phyloP scores from a whole-genome alignment of 2,797 vertebrate genomes.

The Rhinoraja longicauda region DNA sequence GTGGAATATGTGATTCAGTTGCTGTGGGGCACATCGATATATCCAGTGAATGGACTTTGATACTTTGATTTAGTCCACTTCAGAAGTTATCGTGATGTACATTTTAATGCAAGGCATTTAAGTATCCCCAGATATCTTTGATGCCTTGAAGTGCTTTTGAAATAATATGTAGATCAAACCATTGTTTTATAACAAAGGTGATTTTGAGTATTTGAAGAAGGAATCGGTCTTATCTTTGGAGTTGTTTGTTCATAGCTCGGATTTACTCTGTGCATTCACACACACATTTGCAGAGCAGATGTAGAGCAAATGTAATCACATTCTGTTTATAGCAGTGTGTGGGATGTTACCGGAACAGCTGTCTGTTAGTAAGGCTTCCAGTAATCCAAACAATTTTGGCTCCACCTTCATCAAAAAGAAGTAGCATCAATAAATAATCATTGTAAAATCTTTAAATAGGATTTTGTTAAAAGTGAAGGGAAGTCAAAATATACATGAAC shows the following conservation, averaged over 20 bases:
- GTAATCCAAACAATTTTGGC: background rate
- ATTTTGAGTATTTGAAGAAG: background rate
- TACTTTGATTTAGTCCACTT: background rate
- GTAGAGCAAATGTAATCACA: background rate
- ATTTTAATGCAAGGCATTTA: background rate
- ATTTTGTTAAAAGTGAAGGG: background rate
- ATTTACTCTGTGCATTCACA: background rate
- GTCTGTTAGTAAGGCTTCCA: conserved; percentile 4
- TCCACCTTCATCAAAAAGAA: background rate
- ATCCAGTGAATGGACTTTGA: background rate
- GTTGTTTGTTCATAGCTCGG: background rate
- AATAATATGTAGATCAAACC: background rate
- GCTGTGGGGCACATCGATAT: background rate
- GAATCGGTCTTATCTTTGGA: background rate
- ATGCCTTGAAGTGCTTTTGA: background rate
- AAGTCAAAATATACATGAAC: background rate
- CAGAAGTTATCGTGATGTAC: background rate
- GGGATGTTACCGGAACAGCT: background rate
- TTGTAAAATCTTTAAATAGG: background rate
- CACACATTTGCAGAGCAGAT: no score
- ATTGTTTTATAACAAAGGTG: background rate
- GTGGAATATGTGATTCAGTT: background rate
- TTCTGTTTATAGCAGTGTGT: background rate
- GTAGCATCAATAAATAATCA: background rate
- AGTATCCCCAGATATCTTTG: background rate